phyloP scores from a whole-genome alignment of 30 jellyfish, hydroid and myxozoan species.

The Hydractinia symbiolongicarpus region DNA sequence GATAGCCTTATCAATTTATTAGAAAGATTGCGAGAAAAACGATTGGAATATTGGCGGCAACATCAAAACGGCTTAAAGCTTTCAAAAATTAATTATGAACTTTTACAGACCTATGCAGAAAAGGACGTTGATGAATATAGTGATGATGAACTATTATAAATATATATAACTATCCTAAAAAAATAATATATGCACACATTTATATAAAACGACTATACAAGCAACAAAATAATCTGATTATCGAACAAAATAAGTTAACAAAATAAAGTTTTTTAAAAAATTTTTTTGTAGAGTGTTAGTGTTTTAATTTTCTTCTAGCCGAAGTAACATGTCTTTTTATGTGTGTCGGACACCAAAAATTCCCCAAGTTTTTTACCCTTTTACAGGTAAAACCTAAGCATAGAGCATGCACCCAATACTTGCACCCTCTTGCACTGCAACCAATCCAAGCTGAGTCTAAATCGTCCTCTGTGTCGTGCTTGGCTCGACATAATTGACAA shows the following conservation, averaged over 20 bases:
- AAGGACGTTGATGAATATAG: neutral
- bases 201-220: no score
- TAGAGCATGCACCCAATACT: constrained; percentile 15
- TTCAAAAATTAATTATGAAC: neutral
- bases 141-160: neutral
- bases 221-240: no score
- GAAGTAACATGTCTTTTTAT: neutral
- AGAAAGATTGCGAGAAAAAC: neutral
- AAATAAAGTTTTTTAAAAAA: no score
- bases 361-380: neutral
- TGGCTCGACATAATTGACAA: neutral
- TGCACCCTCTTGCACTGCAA: neutral
- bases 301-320: neutral
- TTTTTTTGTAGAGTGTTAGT: neutral
- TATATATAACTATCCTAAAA: no score
- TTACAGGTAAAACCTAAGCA: neutral
- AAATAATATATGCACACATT: no score
- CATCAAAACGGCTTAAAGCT: neutral
- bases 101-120: neutral
- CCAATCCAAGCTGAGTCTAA: constrained; percentile 6
- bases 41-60: neutral
- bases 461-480: neutral
- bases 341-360: constrained; percentile 5
- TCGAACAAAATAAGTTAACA: no score
- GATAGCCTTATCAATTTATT: neutral